Percentiles rank a stretch among this genome's conserved stretches.
phyloP scores from a whole-genome alignment of 2,797 vertebrate genomes.

The Chelon auratus region DNA sequence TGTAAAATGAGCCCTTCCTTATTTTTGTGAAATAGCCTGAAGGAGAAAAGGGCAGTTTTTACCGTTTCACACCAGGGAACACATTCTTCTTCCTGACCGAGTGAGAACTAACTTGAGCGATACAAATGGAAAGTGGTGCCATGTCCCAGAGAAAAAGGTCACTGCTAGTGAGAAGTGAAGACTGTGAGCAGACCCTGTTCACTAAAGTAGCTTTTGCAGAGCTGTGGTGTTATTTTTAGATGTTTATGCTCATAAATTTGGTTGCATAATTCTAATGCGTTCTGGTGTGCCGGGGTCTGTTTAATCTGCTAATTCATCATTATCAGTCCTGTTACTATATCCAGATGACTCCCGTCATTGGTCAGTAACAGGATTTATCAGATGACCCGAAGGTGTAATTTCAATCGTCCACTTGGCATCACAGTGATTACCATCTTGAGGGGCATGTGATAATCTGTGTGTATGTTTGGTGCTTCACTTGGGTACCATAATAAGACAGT shows the following conservation, averaged over 20 bases:
- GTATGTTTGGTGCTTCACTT: slow-evolving; percentile 1
- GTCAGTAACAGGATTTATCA: slow-evolving; percentile 33
- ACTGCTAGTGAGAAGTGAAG: background rate
- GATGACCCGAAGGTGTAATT: slow-evolving; percentile 49
- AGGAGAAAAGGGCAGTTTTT: slow-evolving; percentile 8
- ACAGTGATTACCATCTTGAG: background rate
- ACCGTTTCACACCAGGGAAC: slow-evolving; percentile 20
- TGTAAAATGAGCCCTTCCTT: slow-evolving; percentile 3
- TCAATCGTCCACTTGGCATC: slow-evolving; percentile 38
- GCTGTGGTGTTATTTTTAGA: slow-evolving; percentile 39
- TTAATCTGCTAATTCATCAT: slow-evolving; percentile 6
- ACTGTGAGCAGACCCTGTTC: background rate
- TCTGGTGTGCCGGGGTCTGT: slow-evolving; percentile 7
- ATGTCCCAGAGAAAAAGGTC: background rate
- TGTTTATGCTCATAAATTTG: slow-evolving; percentile 23
- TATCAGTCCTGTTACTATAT: slow-evolving; percentile 26
- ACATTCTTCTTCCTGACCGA: slow-evolving; percentile 7
- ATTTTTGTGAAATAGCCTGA: slow-evolving; percentile 2
- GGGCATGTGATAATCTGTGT: background rate
- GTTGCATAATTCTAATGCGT: slow-evolving; percentile 34
- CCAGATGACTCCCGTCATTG: slow-evolving; percentile 27
- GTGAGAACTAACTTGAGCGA: slow-evolving; percentile 7
- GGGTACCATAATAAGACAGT: background rate
- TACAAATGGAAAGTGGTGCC: slow-evolving; percentile 5
- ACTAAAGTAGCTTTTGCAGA: slow-evolving; percentile 4